phyloP scores from a whole-genome alignment of 1,140 invertebrate genomes.

The Amphibalanus amphitrite region DNA sequence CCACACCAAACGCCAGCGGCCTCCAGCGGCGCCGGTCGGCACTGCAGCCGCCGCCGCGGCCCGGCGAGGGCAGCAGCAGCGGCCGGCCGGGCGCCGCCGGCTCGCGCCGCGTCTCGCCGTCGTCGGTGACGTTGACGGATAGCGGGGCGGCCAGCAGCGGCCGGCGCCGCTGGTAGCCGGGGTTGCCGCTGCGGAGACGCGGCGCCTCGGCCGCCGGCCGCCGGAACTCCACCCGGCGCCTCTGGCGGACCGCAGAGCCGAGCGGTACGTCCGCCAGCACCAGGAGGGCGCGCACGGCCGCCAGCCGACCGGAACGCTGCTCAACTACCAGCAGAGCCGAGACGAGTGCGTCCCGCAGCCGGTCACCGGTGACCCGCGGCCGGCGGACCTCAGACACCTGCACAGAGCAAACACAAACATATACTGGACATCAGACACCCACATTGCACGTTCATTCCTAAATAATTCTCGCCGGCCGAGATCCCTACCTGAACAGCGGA shows the following conservation, averaged over 20 bases:
- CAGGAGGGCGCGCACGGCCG: background rate
- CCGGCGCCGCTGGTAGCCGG: background rate
- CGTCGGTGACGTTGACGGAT: background rate
- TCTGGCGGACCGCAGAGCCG: background rate
- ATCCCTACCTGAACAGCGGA: no score
- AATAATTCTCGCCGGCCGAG: no score
- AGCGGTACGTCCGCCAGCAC: background rate
- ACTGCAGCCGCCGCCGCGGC: conserved; percentile 10
- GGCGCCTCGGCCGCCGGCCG: no score
- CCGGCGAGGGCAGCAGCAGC: conserved; percentile 11
- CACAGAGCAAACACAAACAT: no score
- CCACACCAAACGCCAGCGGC: conserved; percentile 13
- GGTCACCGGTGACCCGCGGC: background rate
- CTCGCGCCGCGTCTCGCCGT: background rate
- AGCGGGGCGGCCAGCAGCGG: background rate
- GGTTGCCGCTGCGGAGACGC: background rate
- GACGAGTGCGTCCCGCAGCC: background rate
- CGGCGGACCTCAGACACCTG: background rate
- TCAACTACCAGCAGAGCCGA: background rate
- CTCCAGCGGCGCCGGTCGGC: background rate
- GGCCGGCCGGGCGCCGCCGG: background rate
- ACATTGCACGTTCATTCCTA: no score
- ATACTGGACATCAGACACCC: no score
- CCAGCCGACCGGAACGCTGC: background rate
- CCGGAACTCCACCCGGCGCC: background rate